These are phyloP conservation scores for Leucophenga montana DNA, from an alignment of 2,888 invertebrate species.

Conservation along the genomic window DNA sequence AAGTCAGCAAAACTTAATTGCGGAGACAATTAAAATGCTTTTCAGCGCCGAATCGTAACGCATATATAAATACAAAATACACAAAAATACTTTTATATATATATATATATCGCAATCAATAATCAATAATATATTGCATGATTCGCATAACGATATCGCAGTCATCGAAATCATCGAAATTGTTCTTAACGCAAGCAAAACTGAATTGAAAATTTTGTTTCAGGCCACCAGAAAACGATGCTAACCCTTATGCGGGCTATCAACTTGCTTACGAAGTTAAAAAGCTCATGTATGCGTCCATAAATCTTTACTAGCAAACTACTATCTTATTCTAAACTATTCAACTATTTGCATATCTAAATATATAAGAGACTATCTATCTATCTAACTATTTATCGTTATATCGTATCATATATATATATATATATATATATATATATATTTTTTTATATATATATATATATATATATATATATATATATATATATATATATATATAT, in stretches of 20 bases:
- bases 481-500: no score
- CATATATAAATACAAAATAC: no score
- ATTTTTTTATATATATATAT: no score
- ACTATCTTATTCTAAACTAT: slow-evolving; percentile 50
- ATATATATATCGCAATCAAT: no score
- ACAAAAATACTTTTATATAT: no score
- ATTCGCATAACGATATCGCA: no score
- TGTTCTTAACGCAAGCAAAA: slow-evolving; percentile 15
- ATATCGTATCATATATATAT: not conserved
- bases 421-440: no score
- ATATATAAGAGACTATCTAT: not conserved
- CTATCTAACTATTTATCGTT: not conserved
- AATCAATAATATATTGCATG: no score
- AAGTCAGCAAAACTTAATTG: slow-evolving; percentile 44
- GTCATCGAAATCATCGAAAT: not conserved
- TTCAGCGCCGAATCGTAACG: slow-evolving; percentile 70
- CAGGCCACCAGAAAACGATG: slow-evolving; percentile 91
- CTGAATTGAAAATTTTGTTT: slow-evolving; percentile 74
- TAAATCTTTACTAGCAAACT: slow-evolving; percentile 66
- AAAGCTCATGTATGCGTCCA: slow-evolving; percentile 97
- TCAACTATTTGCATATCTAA: slow-evolving; percentile 47
- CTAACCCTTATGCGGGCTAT: slow-evolving; percentile 97
- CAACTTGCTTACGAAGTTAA: slow-evolving; percentile 99
- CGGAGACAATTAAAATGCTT: slow-evolving; percentile 70
- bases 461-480: no score